Percentiles rank a stretch among this genome's conserved stretches.
phyloP scores from a whole-genome alignment of 2,797 vertebrate genomes.

The Pachyuromys duprasi region DNA sequence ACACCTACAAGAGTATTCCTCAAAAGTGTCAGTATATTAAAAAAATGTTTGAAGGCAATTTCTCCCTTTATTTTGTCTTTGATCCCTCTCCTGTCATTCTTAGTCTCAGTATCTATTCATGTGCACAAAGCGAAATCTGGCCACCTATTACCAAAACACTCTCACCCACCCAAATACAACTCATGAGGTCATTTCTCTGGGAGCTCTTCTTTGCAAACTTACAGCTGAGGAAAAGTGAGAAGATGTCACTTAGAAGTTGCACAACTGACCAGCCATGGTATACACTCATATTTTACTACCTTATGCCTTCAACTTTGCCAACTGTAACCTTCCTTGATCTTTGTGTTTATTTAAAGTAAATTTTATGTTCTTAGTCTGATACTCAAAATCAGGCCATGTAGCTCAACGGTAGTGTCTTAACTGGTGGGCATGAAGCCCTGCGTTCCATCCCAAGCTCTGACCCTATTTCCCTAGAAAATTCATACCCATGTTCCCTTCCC shows the following conservation, averaged over 20 bases:
- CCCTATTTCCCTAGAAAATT: background rate
- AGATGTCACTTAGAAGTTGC: background rate
- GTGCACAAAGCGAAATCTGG: background rate
- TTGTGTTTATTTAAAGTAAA: conserved; percentile 24
- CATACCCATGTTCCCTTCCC: background rate
- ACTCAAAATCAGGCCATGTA: background rate
- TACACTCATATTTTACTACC: background rate
- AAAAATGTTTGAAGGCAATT: background rate
- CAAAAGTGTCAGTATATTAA: background rate
- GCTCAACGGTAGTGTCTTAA: background rate
- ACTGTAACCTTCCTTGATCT: background rate
- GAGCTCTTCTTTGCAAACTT: background rate
- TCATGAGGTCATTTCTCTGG: background rate
- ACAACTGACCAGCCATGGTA: background rate
- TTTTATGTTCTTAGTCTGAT: background rate
- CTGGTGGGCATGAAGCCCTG: background rate
- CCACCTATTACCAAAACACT: background rate
- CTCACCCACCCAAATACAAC: background rate
- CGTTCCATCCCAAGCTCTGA: too few species aligned
- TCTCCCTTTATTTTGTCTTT: conserved; percentile 3
- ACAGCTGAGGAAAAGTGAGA: background rate
- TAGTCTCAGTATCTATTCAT: background rate
- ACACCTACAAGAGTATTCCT: background rate
- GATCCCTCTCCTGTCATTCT: background rate
- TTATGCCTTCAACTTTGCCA: background rate